phyloP scores from a whole-genome alignment of 2,113 vertebrate species.

The Mobula birostris region DNA sequence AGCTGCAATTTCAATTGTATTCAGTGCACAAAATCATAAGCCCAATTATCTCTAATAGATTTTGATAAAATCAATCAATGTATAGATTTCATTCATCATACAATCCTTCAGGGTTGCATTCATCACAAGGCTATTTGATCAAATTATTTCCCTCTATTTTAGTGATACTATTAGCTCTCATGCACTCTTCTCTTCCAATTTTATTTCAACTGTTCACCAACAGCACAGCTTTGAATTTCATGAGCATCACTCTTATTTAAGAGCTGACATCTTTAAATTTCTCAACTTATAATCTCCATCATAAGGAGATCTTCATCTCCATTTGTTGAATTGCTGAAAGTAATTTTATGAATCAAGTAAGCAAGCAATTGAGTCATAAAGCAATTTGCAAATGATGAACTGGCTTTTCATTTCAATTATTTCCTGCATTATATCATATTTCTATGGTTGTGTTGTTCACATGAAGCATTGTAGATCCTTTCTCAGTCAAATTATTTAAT shows the following conservation, averaged over 20 bases:
- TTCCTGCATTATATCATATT: background rate
- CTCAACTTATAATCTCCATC: background rate
- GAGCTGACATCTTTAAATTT: conserved; percentile 4
- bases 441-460: background rate
- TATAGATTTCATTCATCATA: background rate
- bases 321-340: background rate
- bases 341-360: conserved; percentile 6
- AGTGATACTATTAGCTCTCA: background rate
- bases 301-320: too few relatives aligned
- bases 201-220: background rate
- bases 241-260: background rate
- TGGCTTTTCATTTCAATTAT: conserved; percentile 6
- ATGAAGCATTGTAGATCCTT: background rate
- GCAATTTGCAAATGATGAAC: conserved; percentile 21
- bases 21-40: background rate
- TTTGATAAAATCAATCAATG: background rate
- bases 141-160: background rate
- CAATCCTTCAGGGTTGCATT: background rate
- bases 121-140: background rate
- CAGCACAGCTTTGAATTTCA: background rate
- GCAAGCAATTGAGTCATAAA: conserved; percentile 8
- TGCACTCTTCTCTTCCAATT: background rate
- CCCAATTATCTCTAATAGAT: background rate
- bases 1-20: background rate
- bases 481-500: background rate